These are phyloP conservation scores for Tachysurus fulvidraco DNA, from an alignment of 2,113 vertebrate genomes.

Conservation along the genomic window DNA sequence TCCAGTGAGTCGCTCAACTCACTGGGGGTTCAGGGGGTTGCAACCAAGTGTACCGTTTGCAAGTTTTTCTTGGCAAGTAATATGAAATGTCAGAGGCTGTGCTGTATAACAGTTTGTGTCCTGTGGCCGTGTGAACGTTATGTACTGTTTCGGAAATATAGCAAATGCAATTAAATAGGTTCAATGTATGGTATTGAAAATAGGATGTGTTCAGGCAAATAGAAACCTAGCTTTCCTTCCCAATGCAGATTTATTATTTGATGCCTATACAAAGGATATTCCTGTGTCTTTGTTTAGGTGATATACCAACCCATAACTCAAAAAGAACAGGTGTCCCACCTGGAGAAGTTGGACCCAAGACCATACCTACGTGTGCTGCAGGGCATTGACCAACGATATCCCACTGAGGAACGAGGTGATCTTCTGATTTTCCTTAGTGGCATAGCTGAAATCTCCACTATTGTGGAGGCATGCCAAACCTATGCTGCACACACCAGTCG, in stretches of 20 bases:
- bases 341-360: slow-evolving; percentile 82
- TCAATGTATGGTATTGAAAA: background rate
- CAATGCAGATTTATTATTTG: background rate
- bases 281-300: slow-evolving; percentile 70
- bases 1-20: no score
- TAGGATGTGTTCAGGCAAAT: background rate
- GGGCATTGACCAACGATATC: slow-evolving; percentile 86
- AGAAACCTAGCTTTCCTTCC: background rate
- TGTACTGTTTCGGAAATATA: background rate
- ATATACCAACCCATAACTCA: slow-evolving; percentile 82
- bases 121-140: background rate
- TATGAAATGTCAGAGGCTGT: background rate
- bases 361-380: slow-evolving; percentile 88
- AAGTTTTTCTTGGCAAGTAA: background rate
- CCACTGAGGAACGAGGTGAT: slow-evolving; percentile 84
- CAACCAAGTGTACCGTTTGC: background rate
- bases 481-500: slow-evolving; percentile 80
- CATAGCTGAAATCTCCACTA: slow-evolving; percentile 82
- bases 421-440: slow-evolving; percentile 92
- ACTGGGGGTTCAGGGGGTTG: no score
- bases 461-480: slow-evolving; percentile 81
- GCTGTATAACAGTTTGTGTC: background rate
- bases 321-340: slow-evolving; percentile 67
- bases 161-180: background rate
- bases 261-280: background rate